Percentiles rank a stretch among this genome's conserved stretches.
These are phyloP conservation scores for Alosa sapidissima DNA, from an alignment of 2,797 vertebrate genomes.

Conservation along the genomic window DNA sequence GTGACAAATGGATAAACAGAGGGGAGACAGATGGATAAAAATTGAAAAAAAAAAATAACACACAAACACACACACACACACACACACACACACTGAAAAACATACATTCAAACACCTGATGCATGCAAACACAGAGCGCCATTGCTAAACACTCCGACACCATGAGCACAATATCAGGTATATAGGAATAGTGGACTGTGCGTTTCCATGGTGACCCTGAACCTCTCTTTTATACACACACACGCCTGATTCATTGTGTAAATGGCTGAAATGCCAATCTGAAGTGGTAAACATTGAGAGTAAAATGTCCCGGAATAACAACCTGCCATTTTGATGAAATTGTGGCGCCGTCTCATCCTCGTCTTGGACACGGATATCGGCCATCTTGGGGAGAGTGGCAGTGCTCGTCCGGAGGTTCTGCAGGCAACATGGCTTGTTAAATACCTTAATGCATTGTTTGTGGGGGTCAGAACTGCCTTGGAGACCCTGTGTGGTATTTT, in stretches of 20 bases:
- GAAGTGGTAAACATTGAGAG: background rate
- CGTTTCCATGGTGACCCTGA: background rate
- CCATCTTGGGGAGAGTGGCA: background rate
- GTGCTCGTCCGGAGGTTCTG: background rate
- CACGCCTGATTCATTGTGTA: background rate
- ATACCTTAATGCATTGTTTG: conserved; percentile 20
- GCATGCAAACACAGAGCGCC: no score
- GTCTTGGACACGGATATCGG: background rate
- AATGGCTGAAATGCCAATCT: background rate
- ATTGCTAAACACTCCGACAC: no score
- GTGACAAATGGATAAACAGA: no score
- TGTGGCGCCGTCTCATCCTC: background rate
- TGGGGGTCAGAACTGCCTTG: background rate
- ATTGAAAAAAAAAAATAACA: background rate
- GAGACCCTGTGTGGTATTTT: conserved; percentile 17
- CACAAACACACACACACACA: background rate
- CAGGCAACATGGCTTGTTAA: background rate
- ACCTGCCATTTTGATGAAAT: conserved; percentile 16
- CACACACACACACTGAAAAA: background rate
- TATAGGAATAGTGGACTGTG: background rate
- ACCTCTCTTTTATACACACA: background rate
- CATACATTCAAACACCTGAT: background rate
- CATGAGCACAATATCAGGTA: no score
- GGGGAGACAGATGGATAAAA: background rate
- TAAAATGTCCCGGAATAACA: conserved; percentile 1